Percentiles rank a stretch among this genome's conserved stretches.
phyloP scores from a whole-genome alignment of 2,113 vertebrate genomes.

The Scomber scombrus region DNA sequence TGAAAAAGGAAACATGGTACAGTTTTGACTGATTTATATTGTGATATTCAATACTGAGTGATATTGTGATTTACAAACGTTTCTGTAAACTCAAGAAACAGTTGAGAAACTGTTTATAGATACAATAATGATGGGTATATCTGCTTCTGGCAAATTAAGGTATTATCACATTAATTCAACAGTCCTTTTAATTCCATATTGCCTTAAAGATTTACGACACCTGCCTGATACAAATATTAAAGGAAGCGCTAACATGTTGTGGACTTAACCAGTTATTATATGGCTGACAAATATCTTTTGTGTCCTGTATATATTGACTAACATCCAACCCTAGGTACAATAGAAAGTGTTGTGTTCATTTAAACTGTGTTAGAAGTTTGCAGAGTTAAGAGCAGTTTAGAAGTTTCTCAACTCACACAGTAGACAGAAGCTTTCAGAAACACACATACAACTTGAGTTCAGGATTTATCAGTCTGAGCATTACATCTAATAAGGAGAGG shows the following conservation, averaged over 20 bases:
- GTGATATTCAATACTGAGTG: not conserved
- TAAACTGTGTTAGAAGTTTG: not conserved
- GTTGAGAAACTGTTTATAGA: not conserved
- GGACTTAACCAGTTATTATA: too few species aligned
- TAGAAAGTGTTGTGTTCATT: too few species aligned
- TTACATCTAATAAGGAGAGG: not conserved
- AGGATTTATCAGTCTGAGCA: not conserved
- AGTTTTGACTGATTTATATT: not conserved
- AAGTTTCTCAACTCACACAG: not conserved
- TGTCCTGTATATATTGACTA: not conserved
- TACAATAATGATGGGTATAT: too few species aligned
- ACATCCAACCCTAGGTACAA: not conserved
- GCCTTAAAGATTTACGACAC: not conserved
- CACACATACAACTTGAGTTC: not conserved
- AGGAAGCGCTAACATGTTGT: too few species aligned
- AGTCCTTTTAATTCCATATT: not conserved
- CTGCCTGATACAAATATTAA: too few species aligned
- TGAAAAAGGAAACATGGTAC: not conserved
- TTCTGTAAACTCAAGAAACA: not conserved
- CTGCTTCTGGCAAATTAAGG: not conserved
- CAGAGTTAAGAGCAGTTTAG: not conserved
- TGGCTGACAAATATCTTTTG: not conserved
- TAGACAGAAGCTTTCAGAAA: not conserved
- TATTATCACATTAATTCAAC: not conserved
- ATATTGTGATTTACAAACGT: not conserved